A percentile compares a stretch with the other conserved stretches of the same genome.
These are phyloP conservation scores for Barbus barbus DNA, from an alignment of 2,113 vertebrate genomes.

Conservation along the genomic window DNA sequence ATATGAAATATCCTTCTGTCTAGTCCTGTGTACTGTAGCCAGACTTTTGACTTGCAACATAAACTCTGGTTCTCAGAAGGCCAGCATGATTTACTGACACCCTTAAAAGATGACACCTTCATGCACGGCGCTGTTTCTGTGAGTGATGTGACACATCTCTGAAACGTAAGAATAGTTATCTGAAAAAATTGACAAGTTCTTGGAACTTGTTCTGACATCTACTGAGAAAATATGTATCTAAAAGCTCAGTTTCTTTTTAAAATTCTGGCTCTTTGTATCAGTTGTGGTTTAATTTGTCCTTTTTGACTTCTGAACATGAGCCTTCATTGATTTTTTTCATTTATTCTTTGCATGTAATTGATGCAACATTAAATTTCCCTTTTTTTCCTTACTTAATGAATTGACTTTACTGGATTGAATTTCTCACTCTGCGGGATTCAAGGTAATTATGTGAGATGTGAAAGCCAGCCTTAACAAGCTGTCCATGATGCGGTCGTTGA, in stretches of 20 bases:
- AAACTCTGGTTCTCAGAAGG: not conserved
- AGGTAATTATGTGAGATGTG: slow-evolving; percentile 1
- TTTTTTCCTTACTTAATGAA: not conserved
- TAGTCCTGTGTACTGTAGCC: not conserved
- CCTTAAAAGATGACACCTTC: not conserved
- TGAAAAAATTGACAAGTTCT: not conserved
- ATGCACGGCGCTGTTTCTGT: not conserved
- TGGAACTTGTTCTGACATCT: not conserved
- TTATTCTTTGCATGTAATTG: not conserved
- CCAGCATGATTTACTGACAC: not conserved
- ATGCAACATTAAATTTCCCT: not conserved
- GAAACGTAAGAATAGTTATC: not conserved
- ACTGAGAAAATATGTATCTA: not conserved
- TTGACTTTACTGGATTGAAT: not conserved
- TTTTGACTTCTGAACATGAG: not conserved
- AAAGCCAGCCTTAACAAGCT: not conserved
- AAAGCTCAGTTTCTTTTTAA: not conserved
- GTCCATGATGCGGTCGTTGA: not conserved
- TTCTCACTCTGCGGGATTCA: not conserved
- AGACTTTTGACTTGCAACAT: slow-evolving; percentile 1
- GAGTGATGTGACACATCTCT: not conserved
- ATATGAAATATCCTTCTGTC: not conserved
- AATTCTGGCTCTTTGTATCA: not conserved
- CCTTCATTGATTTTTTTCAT: not conserved
- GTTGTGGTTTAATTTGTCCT: not conserved